These are phyloP conservation scores for Ammodytes dubius DNA, from an alignment of 2,113 vertebrate species.

Conservation along the genomic window DNA sequence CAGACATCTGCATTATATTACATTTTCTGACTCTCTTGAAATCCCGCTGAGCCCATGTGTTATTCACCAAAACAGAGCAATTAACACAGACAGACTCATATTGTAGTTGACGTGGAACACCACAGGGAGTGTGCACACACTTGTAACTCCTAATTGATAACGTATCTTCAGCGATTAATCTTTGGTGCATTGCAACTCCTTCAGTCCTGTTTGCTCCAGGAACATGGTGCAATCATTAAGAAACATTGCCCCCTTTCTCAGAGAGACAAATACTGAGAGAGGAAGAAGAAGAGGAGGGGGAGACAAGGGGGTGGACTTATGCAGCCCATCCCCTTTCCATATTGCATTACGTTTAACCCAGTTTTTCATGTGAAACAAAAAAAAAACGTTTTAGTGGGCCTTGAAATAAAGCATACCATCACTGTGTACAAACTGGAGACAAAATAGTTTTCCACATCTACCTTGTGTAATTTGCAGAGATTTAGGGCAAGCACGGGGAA, in stretches of 20 bases:
- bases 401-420: background rate
- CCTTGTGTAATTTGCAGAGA: background rate
- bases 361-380: constrained; percentile 19
- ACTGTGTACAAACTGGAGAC: background rate
- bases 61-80: background rate
- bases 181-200: constrained; percentile 32
- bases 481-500: background rate
- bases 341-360: constrained; percentile 53
- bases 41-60: background rate
- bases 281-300: background rate
- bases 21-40: background rate
- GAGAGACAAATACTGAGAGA: constrained; percentile 26
- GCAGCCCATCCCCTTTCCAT: constrained; percentile 34
- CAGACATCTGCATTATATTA: background rate
- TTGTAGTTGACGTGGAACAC: background rate
- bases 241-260: constrained; percentile 70
- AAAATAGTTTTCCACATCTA: background rate
- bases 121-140: constrained; percentile 12
- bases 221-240: constrained; percentile 63
- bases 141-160: constrained; percentile 35
- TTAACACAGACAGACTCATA: background rate
- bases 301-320: constrained; percentile 27
- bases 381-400: background rate
- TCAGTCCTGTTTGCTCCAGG: constrained; percentile 19
- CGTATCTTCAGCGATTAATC: constrained; percentile 40